Percentiles rank a stretch among this genome's conserved stretches.
Evolutionary conservation across 2,888 invertebrate genomes (phyloP).

Genomic region (Temnothorax unifasciatus): DNA sequence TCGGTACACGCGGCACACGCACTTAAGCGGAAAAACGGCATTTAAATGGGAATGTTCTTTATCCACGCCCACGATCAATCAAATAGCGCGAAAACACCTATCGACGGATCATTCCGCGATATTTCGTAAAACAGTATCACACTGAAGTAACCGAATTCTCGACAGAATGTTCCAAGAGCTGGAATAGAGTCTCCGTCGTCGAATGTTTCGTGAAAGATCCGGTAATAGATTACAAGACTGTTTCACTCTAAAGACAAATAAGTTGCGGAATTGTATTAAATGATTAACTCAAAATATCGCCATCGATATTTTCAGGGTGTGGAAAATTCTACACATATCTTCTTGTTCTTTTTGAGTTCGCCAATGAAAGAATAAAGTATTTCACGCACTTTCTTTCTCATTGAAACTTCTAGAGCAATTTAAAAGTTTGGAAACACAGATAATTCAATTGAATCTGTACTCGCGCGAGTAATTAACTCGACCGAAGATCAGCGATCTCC

Average conservation of each 20-base stretch:
- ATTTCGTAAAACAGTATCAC: background rate
- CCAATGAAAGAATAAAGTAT: background rate
- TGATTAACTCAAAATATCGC: background rate
- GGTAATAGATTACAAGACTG: background rate
- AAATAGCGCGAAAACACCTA: background rate
- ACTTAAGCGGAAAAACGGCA: conserved; percentile 26
- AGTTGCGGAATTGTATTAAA: background rate
- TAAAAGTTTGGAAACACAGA: background rate
- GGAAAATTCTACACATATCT: background rate
- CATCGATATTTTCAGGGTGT: background rate
- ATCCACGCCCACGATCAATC: conserved; percentile 41
- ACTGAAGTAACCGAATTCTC: background rate
- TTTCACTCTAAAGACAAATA: background rate
- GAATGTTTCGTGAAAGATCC: background rate
- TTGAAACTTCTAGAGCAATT: background rate
- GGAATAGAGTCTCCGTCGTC: background rate
- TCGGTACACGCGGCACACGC: background rate
- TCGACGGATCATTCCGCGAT: conserved; percentile 11
- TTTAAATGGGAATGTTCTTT: conserved; percentile 23
- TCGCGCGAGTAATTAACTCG: background rate
- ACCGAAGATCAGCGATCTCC: background rate
- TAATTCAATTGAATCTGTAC: background rate
- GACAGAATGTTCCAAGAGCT: background rate
- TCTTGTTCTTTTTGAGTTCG: background rate
- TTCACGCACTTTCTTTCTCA: background rate